Evolutionary conservation across 2,113 vertebrate species (phyloP), one percentile per base, ranked within the genome.

Genomic region (Climacteris rufus): DNA sequence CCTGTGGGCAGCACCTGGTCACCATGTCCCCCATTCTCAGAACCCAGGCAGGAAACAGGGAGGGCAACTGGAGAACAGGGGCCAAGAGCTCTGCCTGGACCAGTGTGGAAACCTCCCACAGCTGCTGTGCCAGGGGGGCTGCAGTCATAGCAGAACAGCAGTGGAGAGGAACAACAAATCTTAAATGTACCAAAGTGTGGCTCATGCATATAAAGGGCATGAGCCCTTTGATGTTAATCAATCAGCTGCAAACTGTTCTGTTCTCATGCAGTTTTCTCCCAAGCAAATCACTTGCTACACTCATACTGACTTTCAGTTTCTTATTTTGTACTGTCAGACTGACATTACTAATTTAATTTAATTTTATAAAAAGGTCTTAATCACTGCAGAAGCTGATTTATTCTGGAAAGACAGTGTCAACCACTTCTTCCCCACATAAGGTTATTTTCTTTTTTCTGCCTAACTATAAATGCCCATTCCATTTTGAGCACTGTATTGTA

Each of bases 101-200:
- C 27, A 6, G 2, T 0, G 1, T 3, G 35, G 9, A 53, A 90
- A 28, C 1, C 4, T 47, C 10, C 39, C 24, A 0, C 2, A 23
- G 45, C 52, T 53, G 60, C 79, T 3, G 22, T 15, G 33, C 2
- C 17, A 27, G 24, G 14, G 14, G 37, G 17, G 15, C 47, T 52
- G 54, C 42, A 24, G 4, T 0, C 9, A 15, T 49, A 28, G 18
- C 12, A 10, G 15, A 33, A 8, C 18, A 37, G 47, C 37, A 7
- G 9, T 1, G 31, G 20, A 25, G 49, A 28, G 35, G 9, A 22
- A 23, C 18, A 23, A 8, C 20, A 4, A 16, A 31, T 7, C 50
- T 54, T 13, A 19, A 21, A 14, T 0, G 3, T 7, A 27, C 9
- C 13, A 47, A 57, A 59, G 7, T 16, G 9, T 6, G 13, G 16